Evolutionary conservation across 2,113 vertebrate species (phyloP).

Genomic region (Calyptomena viridis): DNA sequence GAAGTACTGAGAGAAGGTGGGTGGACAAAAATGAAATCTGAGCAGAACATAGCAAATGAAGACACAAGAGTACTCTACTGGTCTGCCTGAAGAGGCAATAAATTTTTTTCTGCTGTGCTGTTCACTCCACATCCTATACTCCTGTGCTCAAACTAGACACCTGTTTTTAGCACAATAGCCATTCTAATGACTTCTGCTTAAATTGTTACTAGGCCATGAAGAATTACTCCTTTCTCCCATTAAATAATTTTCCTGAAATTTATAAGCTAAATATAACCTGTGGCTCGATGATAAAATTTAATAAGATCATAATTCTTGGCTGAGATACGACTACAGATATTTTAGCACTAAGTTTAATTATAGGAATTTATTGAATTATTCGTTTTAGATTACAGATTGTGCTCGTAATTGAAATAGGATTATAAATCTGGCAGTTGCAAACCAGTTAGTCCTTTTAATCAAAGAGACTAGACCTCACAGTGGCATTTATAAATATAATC

Average conservation of each 20-base stretch:
- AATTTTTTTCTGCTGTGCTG: neutral
- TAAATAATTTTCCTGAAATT: neutral
- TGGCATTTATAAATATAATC: neutral
- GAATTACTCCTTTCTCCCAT: neutral
- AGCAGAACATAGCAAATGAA: neutral
- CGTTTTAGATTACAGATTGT: neutral
- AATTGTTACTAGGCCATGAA: neutral
- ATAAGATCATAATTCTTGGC: neutral
- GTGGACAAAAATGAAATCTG: neutral
- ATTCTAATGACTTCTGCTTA: neutral
- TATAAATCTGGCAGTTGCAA: neutral
- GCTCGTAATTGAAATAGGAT: neutral
- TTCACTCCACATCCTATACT: neutral
- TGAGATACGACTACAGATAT: neutral
- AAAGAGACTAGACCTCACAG: neutral
- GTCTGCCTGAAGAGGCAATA: neutral
- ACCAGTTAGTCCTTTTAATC: neutral
- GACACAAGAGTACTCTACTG: neutral
- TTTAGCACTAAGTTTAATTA: neutral
- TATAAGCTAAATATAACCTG: neutral
- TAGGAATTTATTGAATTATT: neutral
- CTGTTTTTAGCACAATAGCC: neutral
- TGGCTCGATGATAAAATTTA: neutral
- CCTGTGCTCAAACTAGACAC: neutral
- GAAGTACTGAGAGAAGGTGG: neutral